Evolutionary conservation across 2,888 invertebrate genomes (phyloP).

Genomic region (Dicyrtomina minuta): DNA sequence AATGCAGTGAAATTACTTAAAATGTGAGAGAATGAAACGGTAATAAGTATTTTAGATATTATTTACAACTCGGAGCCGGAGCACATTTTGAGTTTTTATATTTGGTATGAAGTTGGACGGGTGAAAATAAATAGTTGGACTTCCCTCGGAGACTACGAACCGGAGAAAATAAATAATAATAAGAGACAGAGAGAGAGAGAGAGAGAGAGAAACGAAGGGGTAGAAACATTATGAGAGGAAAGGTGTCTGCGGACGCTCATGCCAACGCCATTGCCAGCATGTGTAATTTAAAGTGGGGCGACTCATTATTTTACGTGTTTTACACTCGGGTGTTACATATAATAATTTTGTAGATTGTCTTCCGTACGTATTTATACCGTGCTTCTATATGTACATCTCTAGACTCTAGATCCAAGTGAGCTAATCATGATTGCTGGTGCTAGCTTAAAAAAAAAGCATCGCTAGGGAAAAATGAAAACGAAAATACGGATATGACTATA

Average conservation of each 20-base stretch:
- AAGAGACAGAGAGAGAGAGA: neutral
- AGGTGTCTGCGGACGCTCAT: neutral
- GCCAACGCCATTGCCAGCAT: neutral
- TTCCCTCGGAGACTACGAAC: neutral
- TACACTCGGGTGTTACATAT: neutral
- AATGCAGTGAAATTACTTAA: no score
- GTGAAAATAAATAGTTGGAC: neutral
- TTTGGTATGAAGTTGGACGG: neutral
- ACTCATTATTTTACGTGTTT: conserved; percentile 12
- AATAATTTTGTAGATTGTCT: neutral
- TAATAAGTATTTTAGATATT: no score
- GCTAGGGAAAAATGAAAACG: no score
- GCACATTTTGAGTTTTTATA: neutral
- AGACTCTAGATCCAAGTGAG: neutral
- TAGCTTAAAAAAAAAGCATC: neutral
- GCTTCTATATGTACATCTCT: neutral
- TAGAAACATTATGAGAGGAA: neutral
- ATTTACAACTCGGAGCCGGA: neutral
- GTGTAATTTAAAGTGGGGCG: conserved; percentile 10
- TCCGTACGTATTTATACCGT: neutral
- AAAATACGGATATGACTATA: no score
- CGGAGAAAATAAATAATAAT: neutral
- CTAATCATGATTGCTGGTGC: neutral
- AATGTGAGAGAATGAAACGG: no score
- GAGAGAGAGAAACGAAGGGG: neutral